Base-by-base conservation (phyloP, 23 tunicate genomes). In the Phallusia fumigata region DNA sequence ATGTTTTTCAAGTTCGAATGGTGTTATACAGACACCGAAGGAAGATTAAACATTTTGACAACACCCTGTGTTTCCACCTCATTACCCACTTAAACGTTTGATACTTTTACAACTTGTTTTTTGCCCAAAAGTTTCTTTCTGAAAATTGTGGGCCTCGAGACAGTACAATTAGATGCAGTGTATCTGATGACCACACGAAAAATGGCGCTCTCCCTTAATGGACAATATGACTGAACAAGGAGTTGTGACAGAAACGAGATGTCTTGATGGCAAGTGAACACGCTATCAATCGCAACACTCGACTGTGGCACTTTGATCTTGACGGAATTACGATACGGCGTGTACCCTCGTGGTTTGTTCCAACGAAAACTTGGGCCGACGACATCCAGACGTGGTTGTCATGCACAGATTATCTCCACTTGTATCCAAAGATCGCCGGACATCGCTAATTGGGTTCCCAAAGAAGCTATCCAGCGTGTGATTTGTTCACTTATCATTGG, bases 321-420 rank as follows among this genome's bases (percentile, higher is more conserved):
- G 69, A 58, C 69, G 69, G 69, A 58, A 58, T 58, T 58, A 58
- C 69, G 69, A 58, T 58, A 58, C 3, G 69, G 26, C 13, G 69
- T 5, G 58, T 16, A 13, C 69, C 2, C 69, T 58, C 5, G 69
- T 24, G 69, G 69, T 58, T 13, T 22, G 15, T 58, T 58, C 16
- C 69, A 22, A 21, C 28, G 69, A 58, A 58, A 58, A 58, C 69
- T 11, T 16, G 16, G 15, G 69, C 28, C 15, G 69, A 58, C 28
- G 16, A 58, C 69, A 58, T 58, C 69, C 69, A 58, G 69, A 24
- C 69, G 15, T 16, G 28, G 69, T 58, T 58, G 69, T 58, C 69
- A 58, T 58, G 69, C 69, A 1, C 26, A 58, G 69, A 58, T 58
- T 58, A 58, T 58, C 26, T 22, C 26, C 28, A 24, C 69, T 58